These are phyloP conservation scores for Neoitamus cyanurus DNA, from an alignment of 2,888 invertebrate species.

Conservation along the genomic window DNA sequence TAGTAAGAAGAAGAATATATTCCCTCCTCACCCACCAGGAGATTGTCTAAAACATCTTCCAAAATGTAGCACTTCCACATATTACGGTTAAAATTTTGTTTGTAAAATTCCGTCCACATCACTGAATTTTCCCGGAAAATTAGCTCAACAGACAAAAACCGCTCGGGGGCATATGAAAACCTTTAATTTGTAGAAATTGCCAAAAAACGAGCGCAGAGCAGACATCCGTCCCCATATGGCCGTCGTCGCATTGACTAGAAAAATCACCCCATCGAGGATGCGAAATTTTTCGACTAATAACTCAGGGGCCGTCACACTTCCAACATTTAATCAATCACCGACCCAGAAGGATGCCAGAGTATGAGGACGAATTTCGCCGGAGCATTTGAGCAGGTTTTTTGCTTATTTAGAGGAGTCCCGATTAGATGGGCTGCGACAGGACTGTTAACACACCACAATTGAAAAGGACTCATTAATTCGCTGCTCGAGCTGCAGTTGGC, in stretches of 20 bases:
- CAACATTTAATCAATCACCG: slow-evolving; percentile 40
- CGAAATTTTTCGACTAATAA: slow-evolving; percentile 34
- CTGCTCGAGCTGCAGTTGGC: slow-evolving; percentile 10
- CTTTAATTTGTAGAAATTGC: slow-evolving; percentile 23
- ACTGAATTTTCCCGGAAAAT: not conserved
- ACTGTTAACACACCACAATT: slow-evolving; percentile 36
- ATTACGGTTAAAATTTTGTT: too few species aligned
- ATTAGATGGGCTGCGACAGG: slow-evolving; percentile 17
- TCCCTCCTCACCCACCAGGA: too few species aligned
- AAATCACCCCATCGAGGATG: slow-evolving; percentile 27
- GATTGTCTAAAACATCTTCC: too few species aligned
- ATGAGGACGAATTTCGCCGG: not conserved
- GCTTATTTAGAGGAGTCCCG: slow-evolving; percentile 14
- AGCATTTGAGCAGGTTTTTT: slow-evolving; percentile 8
- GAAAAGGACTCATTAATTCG: slow-evolving; percentile 33
- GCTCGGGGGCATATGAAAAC: not conserved
- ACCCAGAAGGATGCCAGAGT: not conserved
- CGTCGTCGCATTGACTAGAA: slow-evolving; percentile 18
- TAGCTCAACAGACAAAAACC: not conserved
- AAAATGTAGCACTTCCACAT: too few species aligned
- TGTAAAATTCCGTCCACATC: not conserved
- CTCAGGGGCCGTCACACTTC: slow-evolving; percentile 34
- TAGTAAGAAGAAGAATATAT: too few species aligned
- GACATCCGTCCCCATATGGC: slow-evolving; percentile 23
- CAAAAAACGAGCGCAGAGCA: not conserved